Conservation (phyloP, 2,888 invertebrate genomes). For the Volucella zonaria region DNA sequence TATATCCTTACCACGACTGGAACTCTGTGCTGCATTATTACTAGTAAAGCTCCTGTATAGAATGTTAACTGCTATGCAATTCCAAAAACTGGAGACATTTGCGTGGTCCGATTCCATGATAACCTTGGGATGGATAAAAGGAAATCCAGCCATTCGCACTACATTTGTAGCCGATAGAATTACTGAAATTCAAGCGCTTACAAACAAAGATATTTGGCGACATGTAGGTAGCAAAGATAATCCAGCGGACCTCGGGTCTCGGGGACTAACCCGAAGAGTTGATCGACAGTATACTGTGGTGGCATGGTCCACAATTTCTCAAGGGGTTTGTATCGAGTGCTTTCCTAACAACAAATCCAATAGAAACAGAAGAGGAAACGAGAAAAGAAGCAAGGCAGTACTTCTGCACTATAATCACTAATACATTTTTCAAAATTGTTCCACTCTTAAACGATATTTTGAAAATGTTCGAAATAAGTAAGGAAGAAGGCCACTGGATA, state of each 20-base stretch:
- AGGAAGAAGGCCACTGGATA: neutral
- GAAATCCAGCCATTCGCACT: too few species aligned
- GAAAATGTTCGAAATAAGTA: neutral
- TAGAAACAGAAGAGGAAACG: neutral
- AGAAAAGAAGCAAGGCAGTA: neutral
- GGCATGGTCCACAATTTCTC: constrained; percentile 15
- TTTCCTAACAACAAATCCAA: too few species aligned
- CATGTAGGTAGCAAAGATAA: constrained; percentile 44
- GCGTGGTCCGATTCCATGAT: too few species aligned
- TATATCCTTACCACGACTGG: too few species aligned
- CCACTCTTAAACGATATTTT: neutral
- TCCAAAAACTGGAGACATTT: too few species aligned
- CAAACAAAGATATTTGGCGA: neutral
- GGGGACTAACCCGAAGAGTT: constrained; percentile 50
- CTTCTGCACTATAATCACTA: neutral
- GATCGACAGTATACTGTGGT: constrained; percentile 13
- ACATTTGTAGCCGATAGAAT: too few species aligned
- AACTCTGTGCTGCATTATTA: too few species aligned
- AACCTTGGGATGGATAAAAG: too few species aligned
- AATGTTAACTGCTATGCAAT: too few species aligned
- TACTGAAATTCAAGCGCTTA: constrained; percentile 7
- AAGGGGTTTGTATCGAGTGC: neutral
- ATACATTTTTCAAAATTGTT: neutral
- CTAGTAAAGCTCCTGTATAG: too few species aligned
- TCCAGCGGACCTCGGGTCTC: constrained; percentile 71